A percentile compares a stretch with the other conserved stretches of the same genome.
Evolutionary conservation across 2,888 invertebrate genomes (phyloP).

Genomic region (Clepsis dumicolana): DNA sequence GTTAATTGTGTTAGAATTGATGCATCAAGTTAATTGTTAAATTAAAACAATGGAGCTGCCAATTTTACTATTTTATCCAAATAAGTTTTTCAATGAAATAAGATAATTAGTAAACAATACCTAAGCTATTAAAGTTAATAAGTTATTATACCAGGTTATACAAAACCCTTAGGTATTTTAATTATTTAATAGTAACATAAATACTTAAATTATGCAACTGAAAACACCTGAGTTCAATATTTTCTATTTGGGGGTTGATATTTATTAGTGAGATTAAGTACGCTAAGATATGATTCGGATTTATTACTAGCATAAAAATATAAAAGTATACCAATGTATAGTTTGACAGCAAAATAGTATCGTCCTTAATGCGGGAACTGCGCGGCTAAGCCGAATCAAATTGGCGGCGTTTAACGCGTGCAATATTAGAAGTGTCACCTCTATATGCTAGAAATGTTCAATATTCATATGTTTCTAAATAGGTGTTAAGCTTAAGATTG

Average conservation of each 20-base stretch:
- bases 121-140: conserved; percentile 71
- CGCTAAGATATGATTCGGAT: conserved; percentile 50
- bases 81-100: conserved; percentile 61
- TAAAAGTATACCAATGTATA: conserved; percentile 30
- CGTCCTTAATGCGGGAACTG: background rate
- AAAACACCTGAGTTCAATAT: conserved; percentile 29
- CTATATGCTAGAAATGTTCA: background rate
- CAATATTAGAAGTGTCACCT: background rate
- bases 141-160: conserved; percentile 63
- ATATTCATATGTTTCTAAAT: conserved; percentile 32
- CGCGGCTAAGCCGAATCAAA: background rate
- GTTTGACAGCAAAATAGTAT: background rate
- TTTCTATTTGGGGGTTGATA: conserved; percentile 17
- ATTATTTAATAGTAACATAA: conserved; percentile 55
- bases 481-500: conserved; percentile 36
- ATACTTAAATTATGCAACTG: conserved; percentile 63
- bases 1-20: background rate
- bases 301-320: conserved; percentile 36
- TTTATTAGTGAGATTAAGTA: conserved; percentile 51
- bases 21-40: background rate
- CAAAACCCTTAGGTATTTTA: conserved; percentile 60
- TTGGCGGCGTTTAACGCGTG: background rate
- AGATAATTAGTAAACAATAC: conserved; percentile 52
- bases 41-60: conserved; percentile 44
- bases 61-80: conserved; percentile 39